A percentile compares a stretch with the other conserved stretches of the same genome.
Conservation (phyloP, 2,888 invertebrate species). For the Drosophila infuscata region DNA sequence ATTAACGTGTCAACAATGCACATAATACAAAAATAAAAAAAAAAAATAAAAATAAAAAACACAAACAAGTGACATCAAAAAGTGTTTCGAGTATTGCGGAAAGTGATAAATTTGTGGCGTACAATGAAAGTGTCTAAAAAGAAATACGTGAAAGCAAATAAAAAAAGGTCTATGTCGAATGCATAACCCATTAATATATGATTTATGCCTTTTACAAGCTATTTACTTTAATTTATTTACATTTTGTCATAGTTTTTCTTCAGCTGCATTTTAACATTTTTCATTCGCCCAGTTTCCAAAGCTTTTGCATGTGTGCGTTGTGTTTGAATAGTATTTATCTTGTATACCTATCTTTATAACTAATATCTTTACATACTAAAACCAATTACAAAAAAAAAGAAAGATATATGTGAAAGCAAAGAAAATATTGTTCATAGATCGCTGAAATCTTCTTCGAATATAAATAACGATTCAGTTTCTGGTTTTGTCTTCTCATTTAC, state of each 20-base stretch:
- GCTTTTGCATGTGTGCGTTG: conserved; percentile 22
- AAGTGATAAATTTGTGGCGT: conserved; percentile 67
- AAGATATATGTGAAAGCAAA: not conserved
- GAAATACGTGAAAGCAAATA: conserved; percentile 52
- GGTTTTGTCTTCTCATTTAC: not conserved
- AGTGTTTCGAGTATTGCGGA: conserved; percentile 61
- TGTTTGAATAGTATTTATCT: conserved; percentile 50
- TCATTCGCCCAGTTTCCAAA: not conserved
- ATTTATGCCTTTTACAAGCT: conserved; percentile 69
- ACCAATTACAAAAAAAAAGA: not conserved
- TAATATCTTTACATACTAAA: conserved; percentile 18
- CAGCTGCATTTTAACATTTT: not conserved
- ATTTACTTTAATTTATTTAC: conserved; percentile 66
- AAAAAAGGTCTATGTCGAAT: conserved; percentile 48
- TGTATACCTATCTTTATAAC: conserved; percentile 11
- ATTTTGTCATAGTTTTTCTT: conserved; percentile 41
- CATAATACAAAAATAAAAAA: conserved; percentile 16
- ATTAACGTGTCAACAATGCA: conserved; percentile 61
- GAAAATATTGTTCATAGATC: not conserved
- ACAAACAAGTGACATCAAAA: conserved; percentile 46
- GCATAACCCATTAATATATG: conserved; percentile 67
- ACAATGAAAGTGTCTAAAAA: conserved; percentile 65
- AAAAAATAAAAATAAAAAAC: conserved; percentile 20
- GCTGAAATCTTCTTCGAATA: too few species aligned
- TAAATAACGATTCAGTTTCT: not conserved